These are phyloP conservation scores for Corynorhinus townsendii DNA, from an alignment of 2,113 vertebrate genomes.

Conservation along the genomic window DNA sequence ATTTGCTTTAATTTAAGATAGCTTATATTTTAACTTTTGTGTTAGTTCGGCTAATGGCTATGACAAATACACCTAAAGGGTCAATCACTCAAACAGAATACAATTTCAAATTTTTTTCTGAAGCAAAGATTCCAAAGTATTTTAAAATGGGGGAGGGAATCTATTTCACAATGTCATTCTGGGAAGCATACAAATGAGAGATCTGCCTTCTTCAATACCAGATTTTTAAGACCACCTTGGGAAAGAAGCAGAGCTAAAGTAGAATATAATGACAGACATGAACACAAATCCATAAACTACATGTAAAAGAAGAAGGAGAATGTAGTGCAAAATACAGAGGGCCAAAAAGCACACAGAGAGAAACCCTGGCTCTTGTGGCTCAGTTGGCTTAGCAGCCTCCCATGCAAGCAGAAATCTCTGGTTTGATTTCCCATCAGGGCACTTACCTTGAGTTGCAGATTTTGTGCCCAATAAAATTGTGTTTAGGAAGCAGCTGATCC, in stretches of 20 bases:
- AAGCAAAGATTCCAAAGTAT: not conserved
- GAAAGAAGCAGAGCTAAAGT: not conserved
- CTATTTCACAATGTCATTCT: not conserved
- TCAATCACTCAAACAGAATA: not conserved
- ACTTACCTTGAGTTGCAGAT: too few relatives aligned
- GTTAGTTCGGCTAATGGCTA: not conserved
- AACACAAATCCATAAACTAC: not conserved
- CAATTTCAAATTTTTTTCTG: not conserved
- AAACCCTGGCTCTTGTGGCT: not conserved
- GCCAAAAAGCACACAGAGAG: too few relatives aligned
- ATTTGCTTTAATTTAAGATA: not conserved
- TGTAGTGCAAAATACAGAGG: not conserved
- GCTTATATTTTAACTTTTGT: not conserved
- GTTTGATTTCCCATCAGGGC: too few relatives aligned
- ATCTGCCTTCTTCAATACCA: not conserved
- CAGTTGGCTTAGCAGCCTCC: not conserved
- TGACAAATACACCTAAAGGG: not conserved
- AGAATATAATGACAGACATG: not conserved
- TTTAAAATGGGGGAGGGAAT: not conserved
- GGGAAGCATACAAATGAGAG: not conserved
- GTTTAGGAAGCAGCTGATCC: too few relatives aligned
- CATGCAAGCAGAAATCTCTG: too few relatives aligned
- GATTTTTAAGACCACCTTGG: not conserved
- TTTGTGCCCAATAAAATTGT: too few relatives aligned
- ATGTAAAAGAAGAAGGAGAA: not conserved